Evolutionary conservation across 2,888 invertebrate genomes (phyloP).

Genomic region (Scaeva pyrastri): DNA sequence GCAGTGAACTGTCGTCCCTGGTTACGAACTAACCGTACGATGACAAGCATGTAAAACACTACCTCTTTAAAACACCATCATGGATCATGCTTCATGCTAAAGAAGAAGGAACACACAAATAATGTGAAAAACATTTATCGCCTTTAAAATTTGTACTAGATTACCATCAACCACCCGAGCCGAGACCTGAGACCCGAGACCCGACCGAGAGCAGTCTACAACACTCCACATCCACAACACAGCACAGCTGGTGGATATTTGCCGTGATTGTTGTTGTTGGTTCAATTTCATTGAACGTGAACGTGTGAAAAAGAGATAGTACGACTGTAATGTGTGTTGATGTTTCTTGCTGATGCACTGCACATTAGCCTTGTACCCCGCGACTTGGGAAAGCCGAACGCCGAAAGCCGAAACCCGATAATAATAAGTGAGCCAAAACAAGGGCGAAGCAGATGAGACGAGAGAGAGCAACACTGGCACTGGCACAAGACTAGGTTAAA

Average conservation of each 20-base stretch:
- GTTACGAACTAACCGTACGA: background rate
- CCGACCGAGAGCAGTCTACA: conserved; percentile 29
- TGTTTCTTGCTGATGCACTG: conserved; percentile 23
- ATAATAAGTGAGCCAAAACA: conserved; percentile 28
- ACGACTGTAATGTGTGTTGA: conserved; percentile 37
- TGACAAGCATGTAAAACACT: background rate
- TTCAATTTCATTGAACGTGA: background rate
- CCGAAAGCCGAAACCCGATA: background rate
- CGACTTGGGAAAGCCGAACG: too few relatives aligned
- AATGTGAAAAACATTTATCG: conserved; percentile 68
- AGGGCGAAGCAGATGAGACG: conserved; percentile 48
- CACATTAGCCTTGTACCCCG: conserved; percentile 51
- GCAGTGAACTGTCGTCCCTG: background rate
- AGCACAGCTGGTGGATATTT: conserved; percentile 49
- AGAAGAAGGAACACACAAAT: conserved; percentile 25
- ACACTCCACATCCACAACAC: conserved; percentile 9
- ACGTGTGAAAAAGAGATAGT: conserved; percentile 47
- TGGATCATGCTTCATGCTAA: too few relatives aligned
- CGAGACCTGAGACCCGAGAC: too few relatives aligned
- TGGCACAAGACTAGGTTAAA: conserved; percentile 66
- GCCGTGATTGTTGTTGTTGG: background rate
- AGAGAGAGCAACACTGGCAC: conserved; percentile 36
- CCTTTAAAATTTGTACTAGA: conserved; percentile 75
- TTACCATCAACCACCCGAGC: conserved; percentile 57
- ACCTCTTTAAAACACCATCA: conserved; percentile 36